Base-by-base conservation (phyloP, 2,797 vertebrate genomes). In the Molothrus ater region DNA sequence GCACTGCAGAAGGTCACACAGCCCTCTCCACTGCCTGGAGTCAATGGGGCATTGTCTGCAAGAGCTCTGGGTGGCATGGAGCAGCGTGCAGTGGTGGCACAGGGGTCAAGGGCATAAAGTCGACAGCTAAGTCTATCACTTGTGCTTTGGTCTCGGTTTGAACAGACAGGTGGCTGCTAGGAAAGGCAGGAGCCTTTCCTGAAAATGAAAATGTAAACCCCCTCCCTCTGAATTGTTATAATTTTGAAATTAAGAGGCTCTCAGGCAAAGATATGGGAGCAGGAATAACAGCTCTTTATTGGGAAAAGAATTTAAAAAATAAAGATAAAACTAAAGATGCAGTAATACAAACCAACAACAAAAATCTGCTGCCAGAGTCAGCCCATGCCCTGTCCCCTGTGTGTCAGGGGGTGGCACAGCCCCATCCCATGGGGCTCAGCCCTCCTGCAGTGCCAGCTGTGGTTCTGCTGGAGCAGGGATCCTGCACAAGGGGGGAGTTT, bases 41-140 rank as follows among this genome's bases (percentile, higher is more conserved):
- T 92, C 93, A 97, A 96, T 94, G 79, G 51, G 59, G 4, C 1
- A 96, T 91, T 96, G 97, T 96, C 78, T 7, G n/a, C 1, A 0
- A 5, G 53, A 43, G 88, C 16, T 2, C 34, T 0, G 9, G 20
- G 82, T 3, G 57, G 68, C 80, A 3, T 3, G 31, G 1, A 32
- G 73, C 43, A 36, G 36, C 36, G 36, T 36, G 36, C 36, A 73
- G 54, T 0, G 4, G 4, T 9, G 66, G 92, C 66, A 53, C 32
- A 1, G 69, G 68, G 86, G 79, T 83, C 86, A 65, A 68, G 91
- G 60, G 11, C 22, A 7, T 7, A 2, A 43, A 64, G 75, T 10
- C 2, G 22, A 26, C 45, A 34, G 57, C 5, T 15, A 26, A 65
- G 13, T 3, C 57, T 34, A 42, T 26, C 68, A 3, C 31, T 81